Evolutionary conservation across 2,888 invertebrate species (phyloP).

Genomic region (Netelia virgata): DNA sequence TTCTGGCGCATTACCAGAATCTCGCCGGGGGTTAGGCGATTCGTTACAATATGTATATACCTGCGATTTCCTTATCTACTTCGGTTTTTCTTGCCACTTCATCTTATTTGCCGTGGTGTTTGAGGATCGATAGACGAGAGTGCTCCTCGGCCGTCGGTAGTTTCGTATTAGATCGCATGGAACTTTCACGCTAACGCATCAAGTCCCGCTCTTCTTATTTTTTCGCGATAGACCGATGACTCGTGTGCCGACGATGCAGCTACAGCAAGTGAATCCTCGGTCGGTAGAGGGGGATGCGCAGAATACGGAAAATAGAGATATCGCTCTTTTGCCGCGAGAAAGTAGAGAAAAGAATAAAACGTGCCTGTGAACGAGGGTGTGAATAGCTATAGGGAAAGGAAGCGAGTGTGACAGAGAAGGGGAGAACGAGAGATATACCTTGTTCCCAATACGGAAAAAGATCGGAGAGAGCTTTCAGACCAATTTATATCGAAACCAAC

Average conservation of each 20-base stretch:
- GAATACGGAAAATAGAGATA: slow-evolving; percentile 53
- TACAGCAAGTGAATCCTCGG: slow-evolving; percentile 36
- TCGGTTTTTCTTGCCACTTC: slow-evolving; percentile 9
- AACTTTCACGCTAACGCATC: slow-evolving; percentile 66
- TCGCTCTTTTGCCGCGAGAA: slow-evolving; percentile 30
- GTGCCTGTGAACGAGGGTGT: slow-evolving; percentile 50
- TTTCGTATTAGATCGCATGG: slow-evolving; percentile 57
- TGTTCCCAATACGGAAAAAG: slow-evolving; percentile 45
- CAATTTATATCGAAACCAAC: slow-evolving; percentile 65
- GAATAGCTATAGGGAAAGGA: slow-evolving; percentile 26
- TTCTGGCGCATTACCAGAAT: too few species aligned
- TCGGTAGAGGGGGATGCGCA: slow-evolving; percentile 23
- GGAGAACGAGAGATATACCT: slow-evolving; percentile 11
- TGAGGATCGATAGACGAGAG: slow-evolving; percentile 9
- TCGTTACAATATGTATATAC: too few species aligned
- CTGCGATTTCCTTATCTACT: neutral
- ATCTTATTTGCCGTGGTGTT: slow-evolving; percentile 43
- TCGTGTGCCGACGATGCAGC: slow-evolving; percentile 51
- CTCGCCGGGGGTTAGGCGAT: too few species aligned
- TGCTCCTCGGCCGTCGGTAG: slow-evolving; percentile 38
- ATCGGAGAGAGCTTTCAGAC: slow-evolving; percentile 48
- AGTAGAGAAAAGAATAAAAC: slow-evolving; percentile 64
- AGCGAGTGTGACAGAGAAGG: neutral
- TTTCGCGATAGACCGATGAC: slow-evolving; percentile 53
- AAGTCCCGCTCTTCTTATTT: slow-evolving; percentile 37